Base-by-base conservation (phyloP, 2,797 vertebrate genomes). In the Harpagifer antarcticus region DNA sequence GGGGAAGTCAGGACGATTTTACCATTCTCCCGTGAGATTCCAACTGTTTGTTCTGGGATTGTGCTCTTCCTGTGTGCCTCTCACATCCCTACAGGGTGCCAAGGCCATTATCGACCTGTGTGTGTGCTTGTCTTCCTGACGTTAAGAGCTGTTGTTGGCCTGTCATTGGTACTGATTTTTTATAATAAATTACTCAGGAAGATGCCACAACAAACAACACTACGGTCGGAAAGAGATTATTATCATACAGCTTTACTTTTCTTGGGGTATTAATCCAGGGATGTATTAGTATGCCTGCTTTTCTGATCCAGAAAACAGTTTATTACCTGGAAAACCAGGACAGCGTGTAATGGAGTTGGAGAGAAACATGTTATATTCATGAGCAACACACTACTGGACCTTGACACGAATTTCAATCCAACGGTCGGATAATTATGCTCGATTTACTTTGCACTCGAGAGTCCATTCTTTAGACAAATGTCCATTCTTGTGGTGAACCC, bases 381-480 rank as follows among this genome's bases (percentile, higher is more conserved):
- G 74, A 85, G 65, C 7, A 19, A 77, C 64, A 68, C 57, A 61
- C 61, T 3, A 31, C 44, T 17, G 54, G 71, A 86, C 89, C 88
- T 84, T 86, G 84, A 74, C 82, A 56, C 74, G 78, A 88, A 87
- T 85, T 89, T 86, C 74, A 80, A 20, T 74, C 44, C 16, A n/a
- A 4, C 16, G 70, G 58, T 65, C 0, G 10, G 66, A 75, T 86
- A 74, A 84, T 73, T 64, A 76, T 10, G 15, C 53, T 56, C 9
- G 1, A 59, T 81, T 80, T 60, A 75, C 63, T 75, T 74, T 52
- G 60, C 58, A 80, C 70, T 82, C 60, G 20, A 82, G 45, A 68
- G 31, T 16, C 50, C 1, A 3, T 63, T 71, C 50, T 31, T 56
- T 45, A 71, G n/a, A 64, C 37, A 47, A 50, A 76, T 62, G 69